Conservation (phyloP, 2,113 vertebrate species). For the Tragulus kanchil region DNA sequence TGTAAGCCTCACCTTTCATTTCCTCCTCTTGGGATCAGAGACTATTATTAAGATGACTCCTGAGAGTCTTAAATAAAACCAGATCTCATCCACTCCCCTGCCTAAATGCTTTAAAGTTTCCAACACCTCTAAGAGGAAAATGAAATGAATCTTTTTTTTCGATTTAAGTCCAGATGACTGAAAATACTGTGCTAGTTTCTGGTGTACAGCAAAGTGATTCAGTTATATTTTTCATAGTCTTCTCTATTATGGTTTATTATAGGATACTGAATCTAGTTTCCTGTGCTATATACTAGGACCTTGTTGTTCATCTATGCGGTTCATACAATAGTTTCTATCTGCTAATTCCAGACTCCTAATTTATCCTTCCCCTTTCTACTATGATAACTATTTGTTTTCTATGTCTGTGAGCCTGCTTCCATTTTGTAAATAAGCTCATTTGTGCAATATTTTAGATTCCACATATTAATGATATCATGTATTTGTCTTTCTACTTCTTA, state of each 20-base stretch:
- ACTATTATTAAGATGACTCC: conserved; percentile 5
- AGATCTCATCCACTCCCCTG: background rate
- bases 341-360: background rate
- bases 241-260: background rate
- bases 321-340: background rate
- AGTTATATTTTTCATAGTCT: background rate
- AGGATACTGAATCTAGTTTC: background rate
- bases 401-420: background rate
- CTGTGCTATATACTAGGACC: background rate
- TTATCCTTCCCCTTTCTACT: background rate
- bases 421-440: background rate
- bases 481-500: background rate
- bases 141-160: background rate
- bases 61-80: conserved; percentile 1
- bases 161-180: background rate
- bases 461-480: background rate
- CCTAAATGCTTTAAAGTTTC: background rate
- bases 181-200: background rate
- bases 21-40: background rate
- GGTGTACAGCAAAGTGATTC: background rate
- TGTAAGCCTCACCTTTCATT: conserved; percentile 46
- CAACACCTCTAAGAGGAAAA: background rate
- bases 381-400: background rate
- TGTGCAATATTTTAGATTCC: background rate
- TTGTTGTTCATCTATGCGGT: background rate